Conservation (phyloP, 1,140 invertebrate species). For the Kradibia gibbosae region DNA sequence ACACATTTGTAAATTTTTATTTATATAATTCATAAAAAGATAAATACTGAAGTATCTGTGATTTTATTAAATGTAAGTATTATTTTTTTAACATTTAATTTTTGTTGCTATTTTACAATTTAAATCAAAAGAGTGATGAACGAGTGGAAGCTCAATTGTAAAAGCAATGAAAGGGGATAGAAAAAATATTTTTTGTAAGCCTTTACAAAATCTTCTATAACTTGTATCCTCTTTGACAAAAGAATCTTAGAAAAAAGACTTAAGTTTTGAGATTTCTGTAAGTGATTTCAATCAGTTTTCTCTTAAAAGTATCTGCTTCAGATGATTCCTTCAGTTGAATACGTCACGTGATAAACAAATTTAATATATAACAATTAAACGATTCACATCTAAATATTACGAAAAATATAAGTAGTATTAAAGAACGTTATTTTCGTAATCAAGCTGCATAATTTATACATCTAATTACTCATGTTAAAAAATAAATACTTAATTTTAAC, state of each 20-base stretch:
- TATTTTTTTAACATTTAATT: too few species aligned
- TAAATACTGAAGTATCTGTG: too few species aligned
- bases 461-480: too few species aligned
- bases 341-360: neutral
- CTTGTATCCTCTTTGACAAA: neutral
- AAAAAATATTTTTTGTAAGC: neutral
- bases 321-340: neutral
- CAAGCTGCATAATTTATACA: too few species aligned
- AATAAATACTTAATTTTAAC: too few species aligned
- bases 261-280: slow-evolving; percentile 48
- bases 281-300: slow-evolving; percentile 51
- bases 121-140: neutral
- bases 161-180: neutral
- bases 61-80: too few species aligned
- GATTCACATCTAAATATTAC: too few species aligned
- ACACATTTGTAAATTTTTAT: too few species aligned
- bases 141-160: slow-evolving; percentile 16
- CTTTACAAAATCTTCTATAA: neutral
- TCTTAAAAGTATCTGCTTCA: slow-evolving; percentile 56
- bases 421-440: too few species aligned
- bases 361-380: too few species aligned
- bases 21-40: too few species aligned
- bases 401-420: too few species aligned
- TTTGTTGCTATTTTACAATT: neutral
- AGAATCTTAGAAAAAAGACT: neutral